These are phyloP conservation scores for Drosophila pseudotalamancana DNA, from an alignment of 2,888 invertebrate genomes.

Conservation along the genomic window DNA sequence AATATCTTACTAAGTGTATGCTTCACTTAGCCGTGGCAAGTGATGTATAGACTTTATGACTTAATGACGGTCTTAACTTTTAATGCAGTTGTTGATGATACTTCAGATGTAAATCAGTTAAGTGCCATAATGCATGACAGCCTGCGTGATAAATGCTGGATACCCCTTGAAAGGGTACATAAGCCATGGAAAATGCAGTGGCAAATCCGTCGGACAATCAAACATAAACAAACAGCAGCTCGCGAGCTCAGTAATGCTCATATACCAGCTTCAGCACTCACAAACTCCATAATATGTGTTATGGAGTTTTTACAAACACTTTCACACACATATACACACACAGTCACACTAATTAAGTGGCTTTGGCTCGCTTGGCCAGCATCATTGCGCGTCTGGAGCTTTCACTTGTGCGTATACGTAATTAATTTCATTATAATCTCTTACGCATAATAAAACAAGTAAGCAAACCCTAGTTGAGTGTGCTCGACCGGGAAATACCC, in stretches of 20 bases:
- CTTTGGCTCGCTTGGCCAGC: slow-evolving; percentile 30
- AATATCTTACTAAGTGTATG: not conserved
- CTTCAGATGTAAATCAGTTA: slow-evolving; percentile 33
- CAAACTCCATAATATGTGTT: slow-evolving; percentile 23
- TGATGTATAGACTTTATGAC: slow-evolving; percentile 1
- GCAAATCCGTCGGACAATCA: slow-evolving; percentile 63
- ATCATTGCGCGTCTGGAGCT: slow-evolving; percentile 23
- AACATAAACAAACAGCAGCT: slow-evolving; percentile 60
- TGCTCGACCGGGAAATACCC: no score
- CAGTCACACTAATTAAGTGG: slow-evolving; percentile 58
- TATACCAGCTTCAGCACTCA: slow-evolving; percentile 14
- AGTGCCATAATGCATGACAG: slow-evolving; percentile 28
- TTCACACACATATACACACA: slow-evolving; percentile 7
- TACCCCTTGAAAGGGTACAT: slow-evolving; percentile 42
- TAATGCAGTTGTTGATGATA: slow-evolving; percentile 26
- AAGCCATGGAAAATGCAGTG: slow-evolving; percentile 9
- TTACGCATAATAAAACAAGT: slow-evolving; percentile 74
- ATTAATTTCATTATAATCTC: slow-evolving; percentile 77
- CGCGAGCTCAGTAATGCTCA: slow-evolving; percentile 23
- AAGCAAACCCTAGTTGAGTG: no score
- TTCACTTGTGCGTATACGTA: slow-evolving; percentile 76
- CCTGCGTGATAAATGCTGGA: slow-evolving; percentile 31
- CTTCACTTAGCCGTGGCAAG: not conserved
- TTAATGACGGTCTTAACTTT: not conserved
- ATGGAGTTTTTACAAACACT: slow-evolving; percentile 4